Conservation (phyloP, 2,888 invertebrate genomes). For the Lymantria dispar region DNA sequence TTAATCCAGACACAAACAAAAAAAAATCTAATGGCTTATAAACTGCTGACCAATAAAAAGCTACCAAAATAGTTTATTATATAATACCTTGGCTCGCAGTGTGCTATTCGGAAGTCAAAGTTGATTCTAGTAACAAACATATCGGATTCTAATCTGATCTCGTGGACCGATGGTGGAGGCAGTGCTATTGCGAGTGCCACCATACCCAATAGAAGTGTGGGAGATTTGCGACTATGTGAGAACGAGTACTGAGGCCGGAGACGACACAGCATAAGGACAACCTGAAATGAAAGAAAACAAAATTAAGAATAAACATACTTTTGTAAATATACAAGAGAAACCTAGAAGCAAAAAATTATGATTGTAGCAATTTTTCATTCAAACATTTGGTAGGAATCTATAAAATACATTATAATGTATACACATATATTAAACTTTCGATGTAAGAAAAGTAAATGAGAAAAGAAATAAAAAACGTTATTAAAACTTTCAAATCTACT, state of each 20-base stretch:
- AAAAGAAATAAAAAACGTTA: slow-evolving; percentile 41
- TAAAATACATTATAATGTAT: neutral
- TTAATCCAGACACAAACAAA: no score
- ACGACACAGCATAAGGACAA: slow-evolving; percentile 95
- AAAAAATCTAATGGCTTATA: neutral
- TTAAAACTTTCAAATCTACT: slow-evolving; percentile 48
- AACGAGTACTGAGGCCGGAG: slow-evolving; percentile 96
- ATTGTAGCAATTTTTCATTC: no score
- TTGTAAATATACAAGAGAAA: neutral
- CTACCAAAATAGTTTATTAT: neutral
- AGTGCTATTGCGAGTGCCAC: slow-evolving; percentile 97
- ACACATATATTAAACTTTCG: neutral
- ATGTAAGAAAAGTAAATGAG: slow-evolving; percentile 4
- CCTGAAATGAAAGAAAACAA: slow-evolving; percentile 83
- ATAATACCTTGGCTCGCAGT: slow-evolving; percentile 95
- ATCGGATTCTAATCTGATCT: slow-evolving; percentile 96
- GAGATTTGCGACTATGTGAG: slow-evolving; percentile 93
- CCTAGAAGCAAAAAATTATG: no score
- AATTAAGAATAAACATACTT: slow-evolving; percentile 12
- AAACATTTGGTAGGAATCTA: no score
- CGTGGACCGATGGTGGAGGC: slow-evolving; percentile 98
- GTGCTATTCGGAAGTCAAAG: slow-evolving; percentile 97
- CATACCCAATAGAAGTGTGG: slow-evolving; percentile 94
- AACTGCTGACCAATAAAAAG: neutral
- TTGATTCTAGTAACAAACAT: slow-evolving; percentile 98